Evolutionary conservation across 1,140 invertebrate species (phyloP).

Genomic region (Globodera rostochiensis): DNA sequence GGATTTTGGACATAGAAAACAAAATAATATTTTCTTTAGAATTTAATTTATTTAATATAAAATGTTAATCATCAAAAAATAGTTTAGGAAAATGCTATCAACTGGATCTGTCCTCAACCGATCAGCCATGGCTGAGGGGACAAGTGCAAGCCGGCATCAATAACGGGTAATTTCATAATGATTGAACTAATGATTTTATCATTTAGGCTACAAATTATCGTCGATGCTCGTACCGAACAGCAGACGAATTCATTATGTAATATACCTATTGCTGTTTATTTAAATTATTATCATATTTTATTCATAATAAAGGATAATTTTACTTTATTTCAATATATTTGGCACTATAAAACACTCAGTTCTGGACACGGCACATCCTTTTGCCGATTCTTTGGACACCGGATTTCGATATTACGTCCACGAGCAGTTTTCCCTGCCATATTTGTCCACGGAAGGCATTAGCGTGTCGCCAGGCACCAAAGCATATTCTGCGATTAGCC

Average conservation of each 20-base stretch:
- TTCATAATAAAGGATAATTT: neutral
- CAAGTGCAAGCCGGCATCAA: constrained; percentile 60
- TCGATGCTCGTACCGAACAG: constrained; percentile 59
- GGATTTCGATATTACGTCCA: constrained; percentile 61
- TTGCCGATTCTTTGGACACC: constrained; percentile 55
- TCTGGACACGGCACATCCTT: constrained; percentile 42
- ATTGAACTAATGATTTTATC: neutral
- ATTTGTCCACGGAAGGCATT: constrained; percentile 59
- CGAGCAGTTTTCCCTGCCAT: constrained; percentile 49
- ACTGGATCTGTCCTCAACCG: constrained; percentile 37
- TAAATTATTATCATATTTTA: neutral
- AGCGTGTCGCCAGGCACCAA: constrained; percentile 57
- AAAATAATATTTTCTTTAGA: too few species aligned
- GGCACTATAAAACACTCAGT: neutral
- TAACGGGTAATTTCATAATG: constrained; percentile 46
- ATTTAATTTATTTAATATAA: too few species aligned
- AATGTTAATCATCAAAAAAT: too few species aligned
- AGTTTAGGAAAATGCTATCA: constrained; percentile 50
- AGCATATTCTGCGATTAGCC: constrained; percentile 59
- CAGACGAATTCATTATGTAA: constrained; percentile 42
- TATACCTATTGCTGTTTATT: neutral
- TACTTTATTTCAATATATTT: neutral
- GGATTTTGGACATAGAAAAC: neutral
- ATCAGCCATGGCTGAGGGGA: constrained; percentile 50
- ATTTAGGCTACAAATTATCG: constrained; percentile 58